Percentiles rank a stretch among this genome's conserved stretches.
phyloP scores from a whole-genome alignment of 2,888 invertebrate species.

The Cylindroiulus punctatus region DNA sequence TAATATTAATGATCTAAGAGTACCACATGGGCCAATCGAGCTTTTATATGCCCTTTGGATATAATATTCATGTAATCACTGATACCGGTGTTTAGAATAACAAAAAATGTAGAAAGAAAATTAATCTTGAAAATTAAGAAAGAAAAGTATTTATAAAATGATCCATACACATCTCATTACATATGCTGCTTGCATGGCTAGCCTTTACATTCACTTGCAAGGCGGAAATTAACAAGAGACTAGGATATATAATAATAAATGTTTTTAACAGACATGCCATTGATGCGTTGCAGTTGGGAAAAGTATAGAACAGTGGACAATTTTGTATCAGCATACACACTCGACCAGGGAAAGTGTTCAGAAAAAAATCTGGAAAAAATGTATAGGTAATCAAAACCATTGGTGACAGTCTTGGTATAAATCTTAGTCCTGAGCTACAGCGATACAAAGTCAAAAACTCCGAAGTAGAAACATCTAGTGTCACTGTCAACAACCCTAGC shows the following conservation, averaged over 20 bases:
- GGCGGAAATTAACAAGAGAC: conserved; percentile 16
- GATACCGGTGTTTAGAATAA: too few relatives aligned
- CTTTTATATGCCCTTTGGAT: too few relatives aligned
- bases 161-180: conserved; percentile 26
- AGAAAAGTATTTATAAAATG: conserved; percentile 32
- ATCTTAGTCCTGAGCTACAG: conserved; percentile 25
- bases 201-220: neutral
- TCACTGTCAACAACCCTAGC: neutral
- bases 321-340: neutral
- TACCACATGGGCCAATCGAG: too few relatives aligned
- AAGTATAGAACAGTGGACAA: neutral
- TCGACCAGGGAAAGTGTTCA: neutral
- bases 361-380: neutral
- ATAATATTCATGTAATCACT: too few relatives aligned
- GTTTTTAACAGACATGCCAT: neutral
- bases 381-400: conserved; percentile 2
- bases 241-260: conserved; percentile 22
- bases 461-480: neutral
- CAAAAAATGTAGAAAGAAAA: neutral
- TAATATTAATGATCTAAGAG: too few relatives aligned
- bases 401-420: neutral
- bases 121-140: neutral
- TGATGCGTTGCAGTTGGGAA: neutral
- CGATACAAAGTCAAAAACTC: conserved; percentile 9
- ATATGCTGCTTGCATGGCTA: conserved; percentile 15